phyloP scores from a whole-genome alignment of 2,888 invertebrate species.

The Leptura quadrifasciata region DNA sequence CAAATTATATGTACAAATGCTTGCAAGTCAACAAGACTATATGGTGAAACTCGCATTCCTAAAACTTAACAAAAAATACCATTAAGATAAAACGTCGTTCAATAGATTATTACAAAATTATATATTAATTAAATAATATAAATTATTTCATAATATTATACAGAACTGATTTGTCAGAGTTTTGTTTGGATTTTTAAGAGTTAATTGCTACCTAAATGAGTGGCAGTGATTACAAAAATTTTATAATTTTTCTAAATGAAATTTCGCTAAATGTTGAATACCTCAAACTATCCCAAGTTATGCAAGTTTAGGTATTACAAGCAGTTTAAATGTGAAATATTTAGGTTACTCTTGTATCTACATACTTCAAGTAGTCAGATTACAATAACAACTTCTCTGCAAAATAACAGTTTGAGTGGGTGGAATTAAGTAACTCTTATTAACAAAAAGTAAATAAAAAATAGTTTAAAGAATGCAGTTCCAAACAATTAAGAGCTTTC shows the following conservation, averaged over 20 bases:
- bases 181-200: neutral
- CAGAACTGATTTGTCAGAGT: neutral
- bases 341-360: slow-evolving; percentile 2
- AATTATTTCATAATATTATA: neutral
- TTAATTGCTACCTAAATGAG: neutral
- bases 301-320: neutral
- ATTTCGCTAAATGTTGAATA: neutral
- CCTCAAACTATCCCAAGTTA: neutral
- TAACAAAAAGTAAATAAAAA: slow-evolving; percentile 46
- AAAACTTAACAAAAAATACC: slow-evolving; percentile 2
- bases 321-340: neutral
- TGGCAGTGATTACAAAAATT: neutral
- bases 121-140: neutral
- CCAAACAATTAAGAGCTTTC: slow-evolving; percentile 46
- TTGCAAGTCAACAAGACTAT: neutral
- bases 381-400: slow-evolving; percentile 25
- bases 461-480: slow-evolving; percentile 53
- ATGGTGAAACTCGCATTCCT: slow-evolving; percentile 10
- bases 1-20: neutral
- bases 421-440: slow-evolving; percentile 47
- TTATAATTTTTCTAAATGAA: neutral
- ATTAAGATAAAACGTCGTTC: neutral
- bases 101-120: neutral
- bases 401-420: slow-evolving; percentile 43
- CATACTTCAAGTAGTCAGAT: slow-evolving; percentile 4